Evolutionary conservation across 2,113 vertebrate species (phyloP), one percentile per base, ranked within the genome.

Genomic region (Ammodytes marinus): DNA sequence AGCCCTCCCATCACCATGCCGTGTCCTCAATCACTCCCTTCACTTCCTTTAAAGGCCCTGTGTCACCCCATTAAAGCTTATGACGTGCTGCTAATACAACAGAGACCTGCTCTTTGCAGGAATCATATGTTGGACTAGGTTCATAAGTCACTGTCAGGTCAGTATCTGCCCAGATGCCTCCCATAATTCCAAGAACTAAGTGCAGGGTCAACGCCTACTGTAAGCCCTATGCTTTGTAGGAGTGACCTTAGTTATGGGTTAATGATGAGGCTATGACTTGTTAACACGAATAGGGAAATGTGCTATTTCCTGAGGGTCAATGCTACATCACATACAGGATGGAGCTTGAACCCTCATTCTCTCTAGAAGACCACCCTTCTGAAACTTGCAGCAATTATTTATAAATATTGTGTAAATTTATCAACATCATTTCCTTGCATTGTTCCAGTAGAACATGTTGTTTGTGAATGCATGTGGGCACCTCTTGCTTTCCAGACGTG

Each of bases 341-440:
- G 45, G 43, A 7, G 11, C 57, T 53, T 27, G 6, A 67, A 64
- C 60, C 39, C 45, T 3, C 39, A 2, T 14, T 27, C 50, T 55
- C 70, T 14, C 17, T 5, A 12, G 64, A 74, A 43, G 2, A 7
- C 13, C 59, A 43, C 50, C 7, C 71, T 8, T 0, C 74, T 76
- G 80, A 80, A 83, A 73, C 73, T 39, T 7, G 9, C 9, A 11
- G 17, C 17, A 81, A 5, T 53, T 57, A 83, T 91, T 72, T 77
- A 86, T 54, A 63, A 1, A 27, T 27, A 83, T 7, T 2, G 4
- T 50, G 73, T 82, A 66, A 37, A 80, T 74, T 75, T 78, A 66
- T 85, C 64, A 52, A 49, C 86, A 86, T 86, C 13, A 85, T 88
- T 93, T 95, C 92, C 92, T 92, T n/a, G 37, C 47, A 92, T 94